phyloP scores from a whole-genome alignment of 2,797 vertebrate genomes.

The Acanthopagrus latus region DNA sequence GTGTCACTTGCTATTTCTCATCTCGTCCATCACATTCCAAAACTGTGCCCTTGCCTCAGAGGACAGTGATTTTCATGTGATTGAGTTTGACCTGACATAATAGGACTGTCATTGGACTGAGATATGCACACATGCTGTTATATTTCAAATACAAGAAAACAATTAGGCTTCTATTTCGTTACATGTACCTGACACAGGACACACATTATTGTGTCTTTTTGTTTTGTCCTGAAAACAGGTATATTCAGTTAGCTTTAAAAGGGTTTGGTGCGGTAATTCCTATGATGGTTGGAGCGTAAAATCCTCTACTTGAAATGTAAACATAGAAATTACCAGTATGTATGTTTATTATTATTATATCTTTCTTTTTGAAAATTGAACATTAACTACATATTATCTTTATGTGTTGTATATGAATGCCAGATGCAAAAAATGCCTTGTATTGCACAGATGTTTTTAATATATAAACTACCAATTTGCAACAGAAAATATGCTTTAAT shows the following conservation, averaged over 20 bases:
- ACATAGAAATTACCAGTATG: neutral
- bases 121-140: constrained; percentile 22
- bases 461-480: too few relatives aligned
- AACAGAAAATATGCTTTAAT: too few relatives aligned
- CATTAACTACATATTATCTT: too few relatives aligned
- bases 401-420: too few relatives aligned
- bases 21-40: constrained; percentile 68
- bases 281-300: neutral
- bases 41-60: constrained; percentile 58
- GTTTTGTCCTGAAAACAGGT: neutral
- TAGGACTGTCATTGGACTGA: constrained; percentile 41
- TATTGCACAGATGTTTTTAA: too few relatives aligned
- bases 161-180: constrained; percentile 12
- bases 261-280: neutral
- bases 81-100: constrained; percentile 61
- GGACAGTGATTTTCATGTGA: constrained; percentile 65
- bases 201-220: neutral
- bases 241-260: neutral
- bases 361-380: neutral
- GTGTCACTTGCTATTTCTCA: constrained; percentile 63
- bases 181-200: neutral
- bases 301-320: neutral
- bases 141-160: constrained; percentile 22
- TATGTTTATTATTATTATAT: too few relatives aligned
- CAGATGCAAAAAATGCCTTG: too few relatives aligned